A percentile compares a stretch with the other conserved stretches of the same genome.
These are phyloP conservation scores for Goniozus legneri DNA, from an alignment of 1,140 invertebrate species.

Conservation along the genomic window DNA sequence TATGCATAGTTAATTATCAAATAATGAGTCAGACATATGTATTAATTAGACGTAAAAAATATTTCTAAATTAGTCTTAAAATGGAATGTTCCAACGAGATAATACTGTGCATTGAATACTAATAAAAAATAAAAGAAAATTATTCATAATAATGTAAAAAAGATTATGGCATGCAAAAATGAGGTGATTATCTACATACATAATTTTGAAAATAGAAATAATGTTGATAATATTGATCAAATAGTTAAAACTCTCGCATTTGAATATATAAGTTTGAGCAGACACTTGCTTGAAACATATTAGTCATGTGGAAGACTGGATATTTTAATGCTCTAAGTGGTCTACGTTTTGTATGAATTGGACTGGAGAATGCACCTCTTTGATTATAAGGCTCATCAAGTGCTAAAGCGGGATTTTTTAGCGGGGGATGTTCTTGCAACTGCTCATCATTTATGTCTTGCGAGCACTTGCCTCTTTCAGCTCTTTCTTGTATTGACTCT, in stretches of 20 bases:
- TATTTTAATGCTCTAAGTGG: conserved; percentile 27
- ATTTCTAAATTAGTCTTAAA: too few relatives aligned
- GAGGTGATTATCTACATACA: too few relatives aligned
- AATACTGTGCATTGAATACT: conserved; percentile 28
- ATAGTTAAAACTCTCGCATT: conserved; percentile 39
- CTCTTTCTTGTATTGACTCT: conserved; percentile 51
- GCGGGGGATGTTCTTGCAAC: conserved; percentile 19
- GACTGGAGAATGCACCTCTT: conserved; percentile 37
- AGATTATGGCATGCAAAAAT: too few relatives aligned
- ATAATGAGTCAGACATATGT: too few relatives aligned
- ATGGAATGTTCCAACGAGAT: too few relatives aligned
- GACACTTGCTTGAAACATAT: conserved; percentile 37
- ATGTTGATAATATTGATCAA: too few relatives aligned
- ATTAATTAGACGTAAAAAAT: too few relatives aligned
- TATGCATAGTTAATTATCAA: too few relatives aligned
- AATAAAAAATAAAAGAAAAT: too few relatives aligned
- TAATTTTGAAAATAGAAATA: too few relatives aligned
- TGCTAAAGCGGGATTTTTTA: conserved; percentile 33
- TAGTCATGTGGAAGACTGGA: conserved; percentile 39
- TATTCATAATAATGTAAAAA: too few relatives aligned
- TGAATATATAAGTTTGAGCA: conserved; percentile 42
- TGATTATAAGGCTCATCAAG: conserved; percentile 45
- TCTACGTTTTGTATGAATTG: conserved; percentile 26
- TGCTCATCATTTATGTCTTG: conserved; percentile 21
- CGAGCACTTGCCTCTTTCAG: conserved; percentile 37